phyloP scores from a whole-genome alignment of 2,113 vertebrate genomes.

The Pomatostomus ruficeps region DNA sequence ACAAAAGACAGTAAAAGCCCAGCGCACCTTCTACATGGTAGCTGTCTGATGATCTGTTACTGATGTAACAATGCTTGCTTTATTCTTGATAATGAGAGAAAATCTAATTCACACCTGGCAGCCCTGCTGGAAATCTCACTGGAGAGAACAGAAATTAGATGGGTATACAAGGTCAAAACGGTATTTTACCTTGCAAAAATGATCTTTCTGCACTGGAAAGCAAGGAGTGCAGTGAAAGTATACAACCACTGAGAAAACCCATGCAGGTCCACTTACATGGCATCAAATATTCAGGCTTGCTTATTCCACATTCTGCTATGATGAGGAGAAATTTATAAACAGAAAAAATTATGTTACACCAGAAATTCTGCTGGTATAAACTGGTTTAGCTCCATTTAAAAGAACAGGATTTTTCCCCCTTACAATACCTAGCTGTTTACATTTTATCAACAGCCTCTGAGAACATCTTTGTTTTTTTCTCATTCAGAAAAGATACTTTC shows the following conservation, averaged over 20 bases:
- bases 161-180: not conserved
- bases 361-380: not conserved
- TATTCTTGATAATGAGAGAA: not conserved
- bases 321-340: not conserved
- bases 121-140: not conserved
- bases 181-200: not conserved
- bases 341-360: not conserved
- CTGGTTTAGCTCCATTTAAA: not conserved
- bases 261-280: not conserved
- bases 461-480: not conserved
- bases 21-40: not conserved
- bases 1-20: not conserved
- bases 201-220: not conserved
- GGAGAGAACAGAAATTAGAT: not conserved
- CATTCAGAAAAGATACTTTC: not conserved
- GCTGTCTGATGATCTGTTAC: not conserved
- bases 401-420: not conserved
- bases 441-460: not conserved
- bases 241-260: not conserved
- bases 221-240: not conserved
- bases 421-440: not conserved
- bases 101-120: not conserved
- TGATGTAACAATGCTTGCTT: not conserved
- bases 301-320: accelerated
- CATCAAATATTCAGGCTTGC: not conserved